These are phyloP conservation scores for Drosophila micromelanica DNA, from an alignment of 1,140 invertebrate species.

Conservation along the genomic window DNA sequence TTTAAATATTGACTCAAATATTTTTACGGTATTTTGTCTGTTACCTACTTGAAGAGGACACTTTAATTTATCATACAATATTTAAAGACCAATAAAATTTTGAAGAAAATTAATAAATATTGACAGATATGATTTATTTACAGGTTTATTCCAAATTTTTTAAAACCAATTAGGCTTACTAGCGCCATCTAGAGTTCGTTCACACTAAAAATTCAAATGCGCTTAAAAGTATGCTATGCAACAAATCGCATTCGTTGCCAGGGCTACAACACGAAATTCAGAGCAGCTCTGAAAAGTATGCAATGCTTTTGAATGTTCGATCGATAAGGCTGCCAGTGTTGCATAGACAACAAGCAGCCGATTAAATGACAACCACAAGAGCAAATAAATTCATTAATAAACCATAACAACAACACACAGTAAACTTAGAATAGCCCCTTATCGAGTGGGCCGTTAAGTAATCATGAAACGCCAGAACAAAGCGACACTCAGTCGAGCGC, in stretches of 20 bases:
- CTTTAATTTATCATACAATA: no score
- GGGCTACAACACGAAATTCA: neutral
- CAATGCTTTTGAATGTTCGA: neutral
- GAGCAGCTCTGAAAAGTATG: slow-evolving; percentile 6
- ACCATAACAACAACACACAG: neutral
- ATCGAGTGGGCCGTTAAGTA: slow-evolving; percentile 33
- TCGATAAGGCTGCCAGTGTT: slow-evolving; percentile 9
- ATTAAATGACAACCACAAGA: slow-evolving; percentile 4
- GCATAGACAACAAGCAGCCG: neutral
- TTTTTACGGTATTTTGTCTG: no score
- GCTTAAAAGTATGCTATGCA: slow-evolving; percentile 7
- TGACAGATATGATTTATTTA: no score
- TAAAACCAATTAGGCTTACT: no score
- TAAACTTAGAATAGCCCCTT: neutral
- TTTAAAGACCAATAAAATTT: no score
- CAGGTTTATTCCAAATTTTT: neutral
- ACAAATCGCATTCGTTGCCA: neutral
- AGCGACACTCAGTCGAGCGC: slow-evolving; percentile 2
- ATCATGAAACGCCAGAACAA: slow-evolving; percentile 15
- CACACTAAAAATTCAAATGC: neutral
- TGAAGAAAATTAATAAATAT: no score
- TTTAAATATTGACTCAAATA: neutral
- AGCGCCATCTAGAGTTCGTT: slow-evolving; percentile 22
- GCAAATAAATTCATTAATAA: neutral
- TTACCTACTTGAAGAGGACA: no score